Evolutionary conservation across 2,113 vertebrate genomes (phyloP).

Genomic region (Callorhinus ursinus): DNA sequence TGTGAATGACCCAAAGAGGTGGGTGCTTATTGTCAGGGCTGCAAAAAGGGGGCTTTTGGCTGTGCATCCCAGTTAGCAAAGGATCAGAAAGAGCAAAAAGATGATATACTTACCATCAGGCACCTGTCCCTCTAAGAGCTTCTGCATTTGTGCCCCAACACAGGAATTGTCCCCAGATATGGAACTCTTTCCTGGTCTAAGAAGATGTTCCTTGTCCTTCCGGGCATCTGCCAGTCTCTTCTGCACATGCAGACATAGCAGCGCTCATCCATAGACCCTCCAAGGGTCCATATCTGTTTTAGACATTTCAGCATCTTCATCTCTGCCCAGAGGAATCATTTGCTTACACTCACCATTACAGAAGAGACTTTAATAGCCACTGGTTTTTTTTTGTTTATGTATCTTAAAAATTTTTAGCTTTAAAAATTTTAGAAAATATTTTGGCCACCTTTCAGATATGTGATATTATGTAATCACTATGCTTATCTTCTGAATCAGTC

Average conservation of each 20-base stretch:
- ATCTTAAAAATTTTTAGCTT: neutral
- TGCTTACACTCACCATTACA: neutral
- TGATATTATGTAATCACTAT: neutral
- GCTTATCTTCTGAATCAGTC: neutral
- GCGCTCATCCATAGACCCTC: neutral
- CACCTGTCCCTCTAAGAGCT: neutral
- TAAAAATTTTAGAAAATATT: neutral
- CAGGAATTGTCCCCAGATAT: neutral
- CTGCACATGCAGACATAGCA: neutral
- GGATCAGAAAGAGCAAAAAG: neutral
- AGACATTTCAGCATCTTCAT: neutral
- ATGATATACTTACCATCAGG: neutral
- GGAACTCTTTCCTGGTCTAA: slow-evolving; percentile 15
- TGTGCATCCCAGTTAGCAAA: neutral
- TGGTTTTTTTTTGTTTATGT: neutral
- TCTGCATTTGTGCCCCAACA: neutral
- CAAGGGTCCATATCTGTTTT: neutral
- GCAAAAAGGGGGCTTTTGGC: neutral
- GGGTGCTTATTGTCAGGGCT: neutral
- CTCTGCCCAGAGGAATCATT: neutral
- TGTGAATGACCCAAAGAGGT: neutral
- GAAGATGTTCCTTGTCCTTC: neutral
- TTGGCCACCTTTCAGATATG: neutral
- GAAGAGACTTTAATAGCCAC: neutral
- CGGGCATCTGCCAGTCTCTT: neutral